Conservation (phyloP, 2,888 invertebrate species). For the Caenorhabditis angaria region DNA sequence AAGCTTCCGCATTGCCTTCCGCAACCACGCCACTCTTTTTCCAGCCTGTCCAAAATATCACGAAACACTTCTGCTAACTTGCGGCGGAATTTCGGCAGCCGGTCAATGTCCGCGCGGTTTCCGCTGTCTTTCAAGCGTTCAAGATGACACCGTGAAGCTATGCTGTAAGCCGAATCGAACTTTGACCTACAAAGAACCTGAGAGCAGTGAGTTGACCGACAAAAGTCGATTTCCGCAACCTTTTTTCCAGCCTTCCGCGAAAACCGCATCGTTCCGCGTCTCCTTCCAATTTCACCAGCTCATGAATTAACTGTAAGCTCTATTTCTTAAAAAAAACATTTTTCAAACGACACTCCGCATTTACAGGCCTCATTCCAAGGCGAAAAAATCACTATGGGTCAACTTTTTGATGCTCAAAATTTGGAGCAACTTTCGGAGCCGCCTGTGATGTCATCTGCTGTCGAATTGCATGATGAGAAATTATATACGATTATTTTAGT, state of each 20-base stretch:
- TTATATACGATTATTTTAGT: constrained; percentile 46
- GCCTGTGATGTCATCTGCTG: constrained; percentile 34
- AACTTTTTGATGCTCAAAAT: constrained; percentile 39
- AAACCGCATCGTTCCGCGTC: constrained; percentile 49
- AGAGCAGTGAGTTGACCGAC: constrained; percentile 32
- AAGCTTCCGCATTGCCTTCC: not conserved
- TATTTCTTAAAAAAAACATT: not conserved
- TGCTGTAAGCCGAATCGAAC: constrained; percentile 51
- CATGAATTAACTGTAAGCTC: constrained; percentile 31
- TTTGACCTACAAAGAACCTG: constrained; percentile 46
- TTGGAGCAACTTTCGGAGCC: constrained; percentile 34
- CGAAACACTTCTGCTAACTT: constrained; percentile 51
- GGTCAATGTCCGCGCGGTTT: constrained; percentile 49
- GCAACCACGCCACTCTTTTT: constrained; percentile 5
- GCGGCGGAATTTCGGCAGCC: constrained; percentile 29
- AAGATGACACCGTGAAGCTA: constrained; percentile 35
- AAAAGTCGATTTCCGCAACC: not conserved
- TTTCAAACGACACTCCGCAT: not conserved
- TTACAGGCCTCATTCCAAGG: constrained; percentile 42
- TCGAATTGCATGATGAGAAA: constrained; percentile 38
- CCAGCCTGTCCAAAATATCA: constrained; percentile 52
- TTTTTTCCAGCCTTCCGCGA: constrained; percentile 51
- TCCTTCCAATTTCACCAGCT: constrained; percentile 41
- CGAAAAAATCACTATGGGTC: constrained; percentile 40
- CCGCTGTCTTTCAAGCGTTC: constrained; percentile 38